phyloP scores from a whole-genome alignment of 2,888 invertebrate genomes.

The Drosophila birchii region DNA sequence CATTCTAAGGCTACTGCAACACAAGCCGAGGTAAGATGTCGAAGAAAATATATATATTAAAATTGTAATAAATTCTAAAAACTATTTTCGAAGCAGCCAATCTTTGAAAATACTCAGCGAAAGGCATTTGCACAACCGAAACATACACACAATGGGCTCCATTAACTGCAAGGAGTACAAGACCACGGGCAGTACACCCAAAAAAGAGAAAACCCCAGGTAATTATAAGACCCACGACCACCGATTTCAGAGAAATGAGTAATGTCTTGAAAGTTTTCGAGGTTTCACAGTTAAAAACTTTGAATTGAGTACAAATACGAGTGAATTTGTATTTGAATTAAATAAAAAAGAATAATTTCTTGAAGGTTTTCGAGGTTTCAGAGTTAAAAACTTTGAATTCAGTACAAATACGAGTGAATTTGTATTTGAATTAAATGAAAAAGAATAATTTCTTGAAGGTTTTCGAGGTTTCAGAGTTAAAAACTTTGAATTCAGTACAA shows the following conservation, averaged over 20 bases:
- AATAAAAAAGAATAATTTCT: neutral
- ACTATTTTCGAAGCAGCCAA: neutral
- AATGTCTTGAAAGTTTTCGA: neutral
- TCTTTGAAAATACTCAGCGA: neutral
- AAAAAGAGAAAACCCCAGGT: slow-evolving; percentile 66
- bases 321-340: neutral
- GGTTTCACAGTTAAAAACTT: too few relatives aligned
- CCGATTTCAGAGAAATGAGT: neutral
- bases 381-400: too few relatives aligned
- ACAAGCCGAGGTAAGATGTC: slow-evolving; percentile 3
- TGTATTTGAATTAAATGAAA: neutral
- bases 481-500: too few relatives aligned
- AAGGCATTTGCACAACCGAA: slow-evolving; percentile 16
- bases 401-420: neutral
- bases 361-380: neutral
- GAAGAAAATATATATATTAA: too few relatives aligned
- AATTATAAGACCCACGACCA: neutral
- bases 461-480: neutral
- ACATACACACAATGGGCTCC: slow-evolving; percentile 78
- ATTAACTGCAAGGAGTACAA: slow-evolving; percentile 83
- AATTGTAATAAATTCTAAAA: neutral
- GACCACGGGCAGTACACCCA: slow-evolving; percentile 75
- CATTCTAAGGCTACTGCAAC: neutral
- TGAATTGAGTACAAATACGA: too few relatives aligned
- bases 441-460: neutral